phyloP scores from a whole-genome alignment of 2,797 vertebrate species.

The Harpagifer antarcticus region DNA sequence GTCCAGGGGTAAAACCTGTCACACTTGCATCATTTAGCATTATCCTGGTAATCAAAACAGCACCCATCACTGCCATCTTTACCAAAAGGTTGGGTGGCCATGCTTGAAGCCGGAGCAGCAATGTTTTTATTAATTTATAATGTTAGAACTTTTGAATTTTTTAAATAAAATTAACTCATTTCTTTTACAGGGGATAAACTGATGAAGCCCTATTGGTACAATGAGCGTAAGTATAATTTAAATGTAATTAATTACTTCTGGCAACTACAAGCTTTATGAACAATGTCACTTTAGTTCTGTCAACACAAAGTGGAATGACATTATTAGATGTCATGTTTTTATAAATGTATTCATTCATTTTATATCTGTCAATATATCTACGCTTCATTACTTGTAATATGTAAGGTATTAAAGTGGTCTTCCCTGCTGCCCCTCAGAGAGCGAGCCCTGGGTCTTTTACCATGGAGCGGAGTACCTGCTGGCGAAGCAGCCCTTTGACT shows the following conservation, averaged over 20 bases:
- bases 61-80: too few relatives aligned
- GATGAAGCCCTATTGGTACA: constrained; percentile 87
- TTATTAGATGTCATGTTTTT: neutral
- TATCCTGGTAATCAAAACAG: too few relatives aligned
- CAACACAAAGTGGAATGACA: neutral
- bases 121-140: too few relatives aligned
- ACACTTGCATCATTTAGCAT: neutral
- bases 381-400: neutral
- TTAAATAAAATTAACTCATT: constrained; percentile 15
- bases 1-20: constrained; percentile 85
- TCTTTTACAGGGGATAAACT: constrained; percentile 78
- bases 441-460: constrained; percentile 90
- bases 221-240: constrained; percentile 82
- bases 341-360: neutral
- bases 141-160: too few relatives aligned
- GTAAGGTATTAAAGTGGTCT: neutral
- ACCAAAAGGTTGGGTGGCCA: too few relatives aligned
- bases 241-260: neutral
- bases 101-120: too few relatives aligned
- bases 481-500: constrained; percentile 81
- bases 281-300: too few relatives aligned
- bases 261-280: neutral
- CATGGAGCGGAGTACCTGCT: constrained; percentile 91
- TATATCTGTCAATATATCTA: neutral
- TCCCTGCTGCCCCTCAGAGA: constrained; percentile 69